These are phyloP conservation scores for Bufo gargarizans DNA, from an alignment of 2,113 vertebrate genomes.

Conservation along the genomic window DNA sequence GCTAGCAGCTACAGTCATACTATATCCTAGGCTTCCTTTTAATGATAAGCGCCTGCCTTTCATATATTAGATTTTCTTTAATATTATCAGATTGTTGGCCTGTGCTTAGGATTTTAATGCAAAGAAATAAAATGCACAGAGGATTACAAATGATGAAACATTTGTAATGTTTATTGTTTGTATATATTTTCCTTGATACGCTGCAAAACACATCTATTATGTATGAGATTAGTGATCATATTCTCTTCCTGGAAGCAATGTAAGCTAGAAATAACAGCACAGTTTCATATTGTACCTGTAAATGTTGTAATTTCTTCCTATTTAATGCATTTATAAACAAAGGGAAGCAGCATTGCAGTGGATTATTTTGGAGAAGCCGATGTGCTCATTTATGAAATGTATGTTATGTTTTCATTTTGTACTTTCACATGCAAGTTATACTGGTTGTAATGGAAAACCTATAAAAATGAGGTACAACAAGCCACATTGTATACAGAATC, in stretches of 20 bases:
- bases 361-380: not conserved
- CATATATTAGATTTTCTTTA: slow-evolving; percentile 11
- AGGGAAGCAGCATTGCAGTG: not conserved
- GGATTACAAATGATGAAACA: slow-evolving; percentile 10
- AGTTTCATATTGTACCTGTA: not conserved
- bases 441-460: not conserved
- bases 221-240: slow-evolving; percentile 29
- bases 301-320: not conserved
- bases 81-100: slow-evolving; percentile 5
- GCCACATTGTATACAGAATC: not conserved
- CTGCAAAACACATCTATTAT: slow-evolving; percentile 35
- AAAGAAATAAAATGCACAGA: slow-evolving; percentile 3
- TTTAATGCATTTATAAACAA: slow-evolving; percentile 1
- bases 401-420: not conserved
- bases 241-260: slow-evolving; percentile 33
- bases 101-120: not conserved
- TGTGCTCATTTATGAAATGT: not conserved
- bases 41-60: not conserved
- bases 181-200: slow-evolving; percentile 18
- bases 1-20: not conserved
- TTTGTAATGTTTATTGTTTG: slow-evolving; percentile 7
- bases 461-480: not conserved
- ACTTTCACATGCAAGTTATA: not conserved
- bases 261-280: not conserved
- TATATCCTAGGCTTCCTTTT: not conserved